Evolutionary conservation across 1,140 invertebrate genomes (phyloP).

Genomic region (Pogonognathellus flavescens): DNA sequence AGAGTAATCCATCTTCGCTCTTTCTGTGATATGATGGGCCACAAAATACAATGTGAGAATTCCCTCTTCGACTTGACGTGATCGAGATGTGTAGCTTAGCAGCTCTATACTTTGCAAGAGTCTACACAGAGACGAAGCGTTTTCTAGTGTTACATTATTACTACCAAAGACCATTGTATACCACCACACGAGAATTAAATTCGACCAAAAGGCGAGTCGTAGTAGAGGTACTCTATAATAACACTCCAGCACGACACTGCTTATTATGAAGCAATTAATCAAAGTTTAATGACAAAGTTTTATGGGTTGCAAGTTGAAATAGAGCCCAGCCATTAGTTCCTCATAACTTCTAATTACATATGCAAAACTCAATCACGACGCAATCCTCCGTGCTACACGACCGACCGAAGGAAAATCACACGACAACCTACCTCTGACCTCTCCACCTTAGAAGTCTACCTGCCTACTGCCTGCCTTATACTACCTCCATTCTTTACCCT

Average conservation of each 20-base stretch:
- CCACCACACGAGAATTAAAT: not conserved
- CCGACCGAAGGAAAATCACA: slow-evolving; percentile 44
- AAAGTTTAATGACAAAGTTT: slow-evolving; percentile 63
- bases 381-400: slow-evolving; percentile 60
- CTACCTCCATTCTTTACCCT: not conserved
- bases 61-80: slow-evolving; percentile 38
- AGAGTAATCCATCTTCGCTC: slow-evolving; percentile 62
- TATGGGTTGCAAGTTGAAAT: slow-evolving; percentile 58
- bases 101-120: no score
- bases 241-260: slow-evolving; percentile 54
- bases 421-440: slow-evolving; percentile 51
- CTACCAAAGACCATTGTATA: no score
- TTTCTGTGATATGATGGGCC: not conserved
- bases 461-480: not conserved
- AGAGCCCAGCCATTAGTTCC: slow-evolving; percentile 57
- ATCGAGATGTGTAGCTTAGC: slow-evolving; percentile 23
- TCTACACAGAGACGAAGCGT: no score
- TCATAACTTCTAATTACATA: slow-evolving; percentile 65
- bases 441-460: slow-evolving; percentile 16
- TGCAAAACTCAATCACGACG: slow-evolving; percentile 63
- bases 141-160: no score
- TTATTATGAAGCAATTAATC: slow-evolving; percentile 65
- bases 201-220: not conserved
- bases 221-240: slow-evolving; percentile 49
- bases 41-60: slow-evolving; percentile 27